Percentiles rank a stretch among this genome's conserved stretches.
Evolutionary conservation across 2,113 vertebrate genomes (phyloP).

Genomic region (Prinia subflava): DNA sequence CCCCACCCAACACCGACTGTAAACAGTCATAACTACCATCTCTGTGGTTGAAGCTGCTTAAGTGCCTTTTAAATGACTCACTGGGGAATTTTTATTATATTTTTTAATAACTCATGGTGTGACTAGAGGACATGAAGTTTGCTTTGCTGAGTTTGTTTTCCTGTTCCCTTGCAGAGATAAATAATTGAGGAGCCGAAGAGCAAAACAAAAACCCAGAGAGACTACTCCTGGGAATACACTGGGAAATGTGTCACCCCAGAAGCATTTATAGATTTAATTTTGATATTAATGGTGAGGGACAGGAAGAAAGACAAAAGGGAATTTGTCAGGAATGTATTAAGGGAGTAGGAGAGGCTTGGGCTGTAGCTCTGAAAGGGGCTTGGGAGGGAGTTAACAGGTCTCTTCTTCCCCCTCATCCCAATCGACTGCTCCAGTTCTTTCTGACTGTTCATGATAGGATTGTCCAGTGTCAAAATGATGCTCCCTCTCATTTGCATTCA

Average conservation of each 20-base stretch:
- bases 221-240: not conserved
- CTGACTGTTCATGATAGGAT: not conserved
- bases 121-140: conserved; percentile 37
- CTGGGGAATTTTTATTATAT: not conserved
- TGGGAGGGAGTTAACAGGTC: rapidly evolving
- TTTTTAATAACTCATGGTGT: not conserved
- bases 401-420: not conserved
- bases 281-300: not conserved
- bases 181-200: conserved; percentile 23
- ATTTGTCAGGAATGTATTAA: not conserved
- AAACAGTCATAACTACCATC: not conserved
- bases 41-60: conserved; percentile 12
- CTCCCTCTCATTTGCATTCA: not conserved
- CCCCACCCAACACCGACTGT: rapidly evolving
- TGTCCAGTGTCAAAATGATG: not conserved
- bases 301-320: not conserved
- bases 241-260: not conserved
- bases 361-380: not conserved
- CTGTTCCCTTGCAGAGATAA: not conserved
- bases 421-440: not conserved
- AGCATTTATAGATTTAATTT: not conserved
- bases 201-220: conserved; percentile 5
- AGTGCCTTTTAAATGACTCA: conserved; percentile 37
- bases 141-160: conserved; percentile 4
- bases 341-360: not conserved